Evolutionary conservation across 2,113 vertebrate genomes (phyloP), one percentile per base, ranked within the genome.

Genomic region (Lampris incognitus): DNA sequence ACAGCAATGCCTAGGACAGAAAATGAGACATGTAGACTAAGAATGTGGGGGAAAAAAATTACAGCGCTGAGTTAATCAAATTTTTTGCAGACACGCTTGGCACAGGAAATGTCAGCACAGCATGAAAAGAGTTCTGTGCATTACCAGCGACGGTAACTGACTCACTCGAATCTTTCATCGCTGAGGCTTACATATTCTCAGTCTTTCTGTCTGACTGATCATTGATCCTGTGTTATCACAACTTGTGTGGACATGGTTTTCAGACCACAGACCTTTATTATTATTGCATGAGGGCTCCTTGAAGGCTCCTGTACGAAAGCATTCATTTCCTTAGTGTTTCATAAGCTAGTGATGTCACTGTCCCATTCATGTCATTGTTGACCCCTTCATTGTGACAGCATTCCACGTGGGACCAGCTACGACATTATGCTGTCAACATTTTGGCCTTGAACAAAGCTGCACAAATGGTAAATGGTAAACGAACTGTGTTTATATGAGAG

Each of bases 401-500:
- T 83, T 78, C 8, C 74, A 82, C 71, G 7, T 46, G 81, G 77
- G 77, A 79, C 71, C 62, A 58, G 40, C 42, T 72, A 72, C 66
- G 78, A 55, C 82, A 89, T 90, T 91, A 76, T 69, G 72, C 84
- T 82, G 48, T 84, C 66, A 79, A 85, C 74, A 75, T 84, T 74
- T 84, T n/a, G 80, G 87, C 83, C 77, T 79, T 89, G 89, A 91
- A 90, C 87, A 69, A 52, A 87, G 83, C 81, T 87, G 78, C 79
- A 36, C 46, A 44, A 54, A 24, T 24, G 24, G 24, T 24, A 24
- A 24, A 24, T 24, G 24, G 24, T 24, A 24, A 24, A 24, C 24
- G 24, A 24, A 24, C 24, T 24, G 24, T 24, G 24, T 24, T 24
- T 24, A 24, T 24, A 24, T 24, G 24, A 24, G 24, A 24, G 24